Conservation (phyloP, 2,888 invertebrate genomes). For the Tricholauxania praeusta region DNA sequence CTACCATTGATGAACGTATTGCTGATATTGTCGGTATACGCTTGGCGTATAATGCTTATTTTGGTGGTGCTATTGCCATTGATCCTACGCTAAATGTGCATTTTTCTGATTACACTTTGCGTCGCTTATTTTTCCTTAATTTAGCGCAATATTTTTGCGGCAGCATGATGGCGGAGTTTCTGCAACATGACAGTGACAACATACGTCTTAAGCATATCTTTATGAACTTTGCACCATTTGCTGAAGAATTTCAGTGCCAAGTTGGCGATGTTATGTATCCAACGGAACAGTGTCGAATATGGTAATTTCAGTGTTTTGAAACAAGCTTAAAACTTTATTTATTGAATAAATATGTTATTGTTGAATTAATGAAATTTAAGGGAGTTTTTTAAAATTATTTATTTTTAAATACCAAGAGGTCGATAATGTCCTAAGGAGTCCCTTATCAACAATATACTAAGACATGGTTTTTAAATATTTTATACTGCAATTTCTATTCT, state of each 20-base stretch:
- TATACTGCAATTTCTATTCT: too few relatives aligned
- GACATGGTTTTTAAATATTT: too few relatives aligned
- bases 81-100: background rate
- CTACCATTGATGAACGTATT: slow-evolving; percentile 54
- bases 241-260: slow-evolving; percentile 50
- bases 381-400: too few relatives aligned
- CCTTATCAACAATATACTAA: too few relatives aligned
- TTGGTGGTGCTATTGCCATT: slow-evolving; percentile 28
- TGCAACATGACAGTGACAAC: slow-evolving; percentile 57
- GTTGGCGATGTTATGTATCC: slow-evolving; percentile 54
- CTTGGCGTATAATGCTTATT: slow-evolving; percentile 53
- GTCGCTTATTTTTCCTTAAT: slow-evolving; percentile 57
- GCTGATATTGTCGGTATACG: slow-evolving; percentile 59
- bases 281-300: slow-evolving; percentile 54
- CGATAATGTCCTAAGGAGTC: too few relatives aligned
- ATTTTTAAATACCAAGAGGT: too few relatives aligned
- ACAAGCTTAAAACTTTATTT: too few relatives aligned
- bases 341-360: too few relatives aligned
- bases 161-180: slow-evolving; percentile 35
- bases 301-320: slow-evolving; percentile 42
- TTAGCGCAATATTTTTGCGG: slow-evolving; percentile 62
- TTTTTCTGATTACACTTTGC: slow-evolving; percentile 39
- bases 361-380: too few relatives aligned
- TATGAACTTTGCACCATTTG: slow-evolving; percentile 54
- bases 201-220: slow-evolving; percentile 54